These are phyloP conservation scores for Pontoporia blainvillei DNA, from an alignment of 2,113 vertebrate species.

Conservation along the genomic window DNA sequence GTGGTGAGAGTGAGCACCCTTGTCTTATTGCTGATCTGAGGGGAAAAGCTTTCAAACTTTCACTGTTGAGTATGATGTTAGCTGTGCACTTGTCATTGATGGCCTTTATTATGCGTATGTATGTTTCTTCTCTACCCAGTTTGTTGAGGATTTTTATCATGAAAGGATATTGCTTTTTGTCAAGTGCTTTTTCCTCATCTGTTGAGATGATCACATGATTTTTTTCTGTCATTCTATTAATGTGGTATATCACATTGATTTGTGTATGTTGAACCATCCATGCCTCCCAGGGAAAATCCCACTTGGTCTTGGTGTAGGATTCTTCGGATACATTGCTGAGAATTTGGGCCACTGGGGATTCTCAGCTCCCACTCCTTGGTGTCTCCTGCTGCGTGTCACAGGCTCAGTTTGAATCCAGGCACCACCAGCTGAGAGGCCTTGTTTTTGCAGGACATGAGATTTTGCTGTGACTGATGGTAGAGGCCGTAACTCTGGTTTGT, in stretches of 20 bases:
- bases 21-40: not conserved
- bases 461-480: accelerated
- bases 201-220: not conserved
- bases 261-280: not conserved
- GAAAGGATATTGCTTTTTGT: not conserved
- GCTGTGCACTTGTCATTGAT: accelerated
- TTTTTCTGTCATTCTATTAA: too few species aligned
- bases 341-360: not conserved
- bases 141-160: not conserved
- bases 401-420: not conserved
- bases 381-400: too few species aligned
- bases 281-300: not conserved
- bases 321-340: not conserved
- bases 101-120: not conserved
- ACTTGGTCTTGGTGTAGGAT: not conserved
- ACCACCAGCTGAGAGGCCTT: not conserved
- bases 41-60: not conserved
- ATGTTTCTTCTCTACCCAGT: not conserved
- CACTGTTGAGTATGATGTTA: accelerated
- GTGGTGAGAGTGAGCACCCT: not conserved
- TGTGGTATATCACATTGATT: not conserved
- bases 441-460: accelerated
- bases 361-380: accelerated
- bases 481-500: accelerated
- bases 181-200: not conserved